These are phyloP conservation scores for Varanus salvator DNA, from an alignment of 2,113 vertebrate genomes.

Conservation along the genomic window DNA sequence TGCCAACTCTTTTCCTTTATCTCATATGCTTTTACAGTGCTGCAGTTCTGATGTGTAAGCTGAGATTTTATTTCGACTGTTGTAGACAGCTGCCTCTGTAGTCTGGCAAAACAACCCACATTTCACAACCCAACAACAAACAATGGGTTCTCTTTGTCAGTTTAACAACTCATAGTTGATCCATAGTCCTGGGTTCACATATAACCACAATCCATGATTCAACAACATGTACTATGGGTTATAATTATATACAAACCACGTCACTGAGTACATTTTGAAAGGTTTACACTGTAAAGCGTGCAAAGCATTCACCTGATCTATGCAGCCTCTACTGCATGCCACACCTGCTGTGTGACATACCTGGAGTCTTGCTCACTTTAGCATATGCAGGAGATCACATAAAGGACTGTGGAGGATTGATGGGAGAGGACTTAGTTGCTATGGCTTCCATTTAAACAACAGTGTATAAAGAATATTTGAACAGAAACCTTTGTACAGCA, in stretches of 20 bases:
- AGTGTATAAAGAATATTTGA: neutral
- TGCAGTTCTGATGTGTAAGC: no score
- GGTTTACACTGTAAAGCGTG: neutral
- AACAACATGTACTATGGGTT: no score
- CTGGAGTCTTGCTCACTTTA: neutral
- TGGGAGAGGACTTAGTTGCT: neutral
- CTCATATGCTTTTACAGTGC: no score
- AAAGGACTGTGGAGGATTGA: neutral
- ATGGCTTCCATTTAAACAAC: neutral
- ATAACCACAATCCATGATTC: neutral
- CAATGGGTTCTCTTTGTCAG: no score
- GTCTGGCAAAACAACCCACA: no score
- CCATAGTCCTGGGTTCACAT: neutral
- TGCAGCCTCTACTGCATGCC: neutral
- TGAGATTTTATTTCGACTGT: no score
- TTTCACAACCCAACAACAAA: no score
- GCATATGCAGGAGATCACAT: neutral
- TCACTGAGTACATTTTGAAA: neutral
- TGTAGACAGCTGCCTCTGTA: no score
- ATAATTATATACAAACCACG: no score
- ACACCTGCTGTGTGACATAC: neutral
- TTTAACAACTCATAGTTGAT: no score
- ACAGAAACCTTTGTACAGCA: neutral
- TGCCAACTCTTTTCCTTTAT: no score
- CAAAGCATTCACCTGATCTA: neutral